Evolutionary conservation across 2,797 vertebrate species (phyloP).

Genomic region (Hozukius guyotensis): DNA sequence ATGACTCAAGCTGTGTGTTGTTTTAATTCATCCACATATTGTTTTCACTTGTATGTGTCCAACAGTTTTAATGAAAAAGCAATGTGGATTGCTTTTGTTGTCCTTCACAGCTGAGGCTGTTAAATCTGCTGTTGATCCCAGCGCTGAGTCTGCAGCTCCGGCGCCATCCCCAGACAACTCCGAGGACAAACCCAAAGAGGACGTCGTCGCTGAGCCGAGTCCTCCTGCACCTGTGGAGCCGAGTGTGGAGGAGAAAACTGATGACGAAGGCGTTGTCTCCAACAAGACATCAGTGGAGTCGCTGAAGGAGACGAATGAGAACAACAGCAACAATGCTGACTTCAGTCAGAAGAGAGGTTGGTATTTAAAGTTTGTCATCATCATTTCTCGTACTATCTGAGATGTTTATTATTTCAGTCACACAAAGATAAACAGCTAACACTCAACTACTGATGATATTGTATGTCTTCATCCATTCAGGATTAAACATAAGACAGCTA

Average conservation of each 20-base stretch:
- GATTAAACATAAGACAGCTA: background rate
- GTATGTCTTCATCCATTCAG: background rate
- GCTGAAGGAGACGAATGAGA: slow-evolving; percentile 68
- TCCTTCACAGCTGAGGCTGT: slow-evolving; percentile 62
- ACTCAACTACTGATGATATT: background rate
- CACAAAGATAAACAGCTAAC: background rate
- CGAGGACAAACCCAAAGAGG: slow-evolving; percentile 44
- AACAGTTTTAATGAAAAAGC: background rate
- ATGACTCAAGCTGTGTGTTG: background rate
- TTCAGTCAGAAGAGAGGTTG: slow-evolving; percentile 41
- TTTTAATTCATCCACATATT: background rate
- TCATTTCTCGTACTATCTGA: background rate
- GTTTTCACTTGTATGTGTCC: background rate
- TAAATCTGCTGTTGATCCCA: slow-evolving; percentile 24
- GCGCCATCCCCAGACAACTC: slow-evolving; percentile 23
- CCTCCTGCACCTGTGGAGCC: slow-evolving; percentile 40
- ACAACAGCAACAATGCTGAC: slow-evolving; percentile 67
- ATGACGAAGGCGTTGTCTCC: slow-evolving; percentile 54
- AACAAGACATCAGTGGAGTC: slow-evolving; percentile 72
- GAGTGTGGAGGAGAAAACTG: slow-evolving; percentile 53
- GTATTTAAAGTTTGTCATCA: slow-evolving; percentile 10
- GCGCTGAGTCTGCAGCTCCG: slow-evolving; percentile 45
- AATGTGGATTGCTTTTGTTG: background rate
- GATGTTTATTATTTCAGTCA: background rate
- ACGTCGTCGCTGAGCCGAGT: background rate